These are phyloP conservation scores for Drosophila carrolli DNA, from an alignment of 1,140 invertebrate species.

Conservation along the genomic window DNA sequence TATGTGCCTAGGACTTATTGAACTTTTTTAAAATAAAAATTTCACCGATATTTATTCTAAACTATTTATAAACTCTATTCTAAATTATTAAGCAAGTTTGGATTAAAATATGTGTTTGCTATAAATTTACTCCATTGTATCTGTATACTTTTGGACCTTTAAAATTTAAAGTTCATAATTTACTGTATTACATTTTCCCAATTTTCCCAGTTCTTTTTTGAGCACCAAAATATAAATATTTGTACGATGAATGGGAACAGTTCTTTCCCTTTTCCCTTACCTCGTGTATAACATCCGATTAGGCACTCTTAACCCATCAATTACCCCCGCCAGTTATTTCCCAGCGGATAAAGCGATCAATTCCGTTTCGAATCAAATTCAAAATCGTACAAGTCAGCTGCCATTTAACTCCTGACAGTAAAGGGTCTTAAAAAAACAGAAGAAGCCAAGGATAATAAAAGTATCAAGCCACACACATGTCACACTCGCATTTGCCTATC, in stretches of 20 bases:
- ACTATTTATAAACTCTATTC: too few relatives aligned
- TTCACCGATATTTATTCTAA: too few relatives aligned
- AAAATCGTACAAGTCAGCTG: conserved; percentile 31
- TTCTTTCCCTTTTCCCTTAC: neutral
- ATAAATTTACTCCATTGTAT: too few relatives aligned
- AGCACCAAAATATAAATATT: too few relatives aligned
- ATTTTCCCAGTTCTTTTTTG: neutral
- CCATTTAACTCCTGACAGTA: conserved; percentile 58
- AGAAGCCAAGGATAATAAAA: conserved; percentile 48
- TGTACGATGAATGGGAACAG: too few relatives aligned
- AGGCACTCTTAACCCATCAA: conserved; percentile 13
- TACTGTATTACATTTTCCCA: neutral
- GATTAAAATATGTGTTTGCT: too few relatives aligned
- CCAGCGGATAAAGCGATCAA: conserved; percentile 28
- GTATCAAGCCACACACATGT: conserved; percentile 36
- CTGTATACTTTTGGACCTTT: too few relatives aligned
- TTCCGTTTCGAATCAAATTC: conserved; percentile 39
- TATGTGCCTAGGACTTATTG: too few relatives aligned
- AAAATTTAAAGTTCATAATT: too few relatives aligned
- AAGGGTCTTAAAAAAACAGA: conserved; percentile 28
- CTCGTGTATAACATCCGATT: neutral
- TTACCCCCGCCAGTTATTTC: conserved; percentile 19
- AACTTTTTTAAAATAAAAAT: too few relatives aligned
- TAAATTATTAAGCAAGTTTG: too few relatives aligned
- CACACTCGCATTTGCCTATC: conserved; percentile 65